Percentiles rank a stretch among this genome's conserved stretches.
These are phyloP conservation scores for Brachypteracias leptosomus DNA, from an alignment of 2,113 vertebrate genomes.

Conservation along the genomic window DNA sequence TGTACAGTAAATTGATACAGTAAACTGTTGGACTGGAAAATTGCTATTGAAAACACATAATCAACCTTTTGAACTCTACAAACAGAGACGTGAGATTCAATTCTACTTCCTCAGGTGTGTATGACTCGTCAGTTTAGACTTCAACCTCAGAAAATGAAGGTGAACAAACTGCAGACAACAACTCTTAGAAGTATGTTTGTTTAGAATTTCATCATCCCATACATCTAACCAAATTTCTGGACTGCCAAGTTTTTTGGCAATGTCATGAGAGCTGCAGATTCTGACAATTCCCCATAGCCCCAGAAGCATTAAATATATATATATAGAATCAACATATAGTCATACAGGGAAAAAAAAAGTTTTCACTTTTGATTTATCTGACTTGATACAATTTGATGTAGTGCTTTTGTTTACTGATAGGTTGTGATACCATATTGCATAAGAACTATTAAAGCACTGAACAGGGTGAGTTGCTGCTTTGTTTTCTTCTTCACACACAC, in stretches of 20 bases:
- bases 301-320: background rate
- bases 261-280: background rate
- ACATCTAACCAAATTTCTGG: background rate
- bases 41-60: constrained; percentile 44
- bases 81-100: background rate
- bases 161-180: background rate
- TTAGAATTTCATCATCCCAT: background rate
- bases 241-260: background rate
- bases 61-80: constrained; percentile 19
- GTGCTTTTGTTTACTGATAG: background rate
- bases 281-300: background rate
- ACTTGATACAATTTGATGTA: background rate
- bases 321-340: background rate
- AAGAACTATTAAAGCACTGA: background rate
- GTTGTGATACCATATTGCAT: background rate
- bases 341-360: fast-evolving
- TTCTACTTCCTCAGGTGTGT: background rate
- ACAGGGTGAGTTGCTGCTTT: background rate
- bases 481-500: background rate
- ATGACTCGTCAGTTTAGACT: background rate
- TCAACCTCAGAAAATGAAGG: background rate
- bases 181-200: background rate
- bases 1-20: background rate
- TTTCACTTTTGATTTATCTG: background rate
- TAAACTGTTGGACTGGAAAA: constrained; percentile 42